Percentiles rank a stretch among this genome's conserved stretches.
These are phyloP conservation scores for Phyllostomus discolor DNA, from an alignment of 2,113 vertebrate species.

Conservation along the genomic window DNA sequence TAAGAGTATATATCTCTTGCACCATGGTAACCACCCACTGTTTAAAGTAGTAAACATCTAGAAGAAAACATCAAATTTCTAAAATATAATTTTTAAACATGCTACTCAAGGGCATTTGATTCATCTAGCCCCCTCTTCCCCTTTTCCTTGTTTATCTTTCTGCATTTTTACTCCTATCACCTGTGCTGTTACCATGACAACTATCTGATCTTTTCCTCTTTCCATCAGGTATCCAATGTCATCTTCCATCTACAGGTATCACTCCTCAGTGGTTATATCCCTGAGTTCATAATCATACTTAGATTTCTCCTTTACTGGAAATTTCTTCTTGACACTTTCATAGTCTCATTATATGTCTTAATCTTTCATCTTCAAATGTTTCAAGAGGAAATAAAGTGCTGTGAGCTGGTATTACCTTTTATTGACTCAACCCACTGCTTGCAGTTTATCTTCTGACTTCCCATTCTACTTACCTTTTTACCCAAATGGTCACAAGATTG, in stretches of 20 bases:
- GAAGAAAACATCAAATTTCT: neutral
- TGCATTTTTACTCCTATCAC: neutral
- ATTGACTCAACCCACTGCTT: neutral
- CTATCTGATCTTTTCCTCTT: neutral
- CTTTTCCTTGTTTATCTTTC: neutral
- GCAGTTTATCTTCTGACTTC: neutral
- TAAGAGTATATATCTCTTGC: neutral
- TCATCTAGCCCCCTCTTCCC: neutral
- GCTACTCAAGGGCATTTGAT: neutral
- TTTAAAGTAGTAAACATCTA: neutral
- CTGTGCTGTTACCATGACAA: neutral
- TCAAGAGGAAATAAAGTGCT: slow-evolving; percentile 7
- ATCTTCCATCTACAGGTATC: neutral
- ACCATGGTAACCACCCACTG: neutral
- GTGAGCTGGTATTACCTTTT: neutral
- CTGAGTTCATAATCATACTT: neutral
- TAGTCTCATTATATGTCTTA: neutral
- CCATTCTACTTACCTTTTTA: neutral
- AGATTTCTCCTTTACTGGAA: neutral
- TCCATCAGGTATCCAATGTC: neutral
- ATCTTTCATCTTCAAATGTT: neutral
- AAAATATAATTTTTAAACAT: neutral
- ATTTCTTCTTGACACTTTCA: neutral
- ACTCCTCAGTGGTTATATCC: neutral
- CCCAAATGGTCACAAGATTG: neutral